Evolutionary conservation across 2,797 vertebrate species (phyloP), one percentile per base, ranked within the genome.

Genomic region (Siniperca scherzeri): DNA sequence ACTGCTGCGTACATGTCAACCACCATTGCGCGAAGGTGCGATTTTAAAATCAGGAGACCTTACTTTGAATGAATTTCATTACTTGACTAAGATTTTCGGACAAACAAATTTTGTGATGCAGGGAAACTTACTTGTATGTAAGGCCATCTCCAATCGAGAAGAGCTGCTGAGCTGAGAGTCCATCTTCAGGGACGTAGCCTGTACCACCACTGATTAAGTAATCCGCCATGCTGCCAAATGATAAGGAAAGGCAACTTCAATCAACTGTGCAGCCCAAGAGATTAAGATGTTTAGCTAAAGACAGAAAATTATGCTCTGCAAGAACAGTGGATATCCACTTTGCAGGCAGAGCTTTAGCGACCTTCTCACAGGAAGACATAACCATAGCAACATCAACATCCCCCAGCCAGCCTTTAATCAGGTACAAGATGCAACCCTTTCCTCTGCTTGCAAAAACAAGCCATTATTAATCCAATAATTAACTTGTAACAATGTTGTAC

Each of bases 161-260:
- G 81, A 98, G 97, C 95, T 98, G 97, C 95, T 98, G 97, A 27
- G 98, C 97, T 0, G 97, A 97, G 64, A 98, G 96, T 84, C 97
- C 97, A 38, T 98, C 97, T 66, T 99, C 97, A 1, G 97, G 98
- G 66, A 99, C 96, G 78, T 99, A 98, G 79, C 98, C 97, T 1
- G 97, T 98, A 33, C 97, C 97, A 71, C 98, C 97, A 79, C 97
- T 98, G 95, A 99, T 99, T 86, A 98, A 89, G 94, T 97, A 99
- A 91, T 98, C 98, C 46, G 98, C 98, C 97, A 98, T 98, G 94
- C 97, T 98, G 96, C 71, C 56, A 72, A 72, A 89, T 21, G 7
- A 90, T 13, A 86, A 71, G 33, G 33, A 85, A 14, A 75, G 56
- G 25, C 6, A 55, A 81, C 38, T 77, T 85, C 9, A 82, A 71